Evolutionary conservation across 2,113 vertebrate genomes (phyloP).

Genomic region (Cyprinodon brontotheroides): DNA sequence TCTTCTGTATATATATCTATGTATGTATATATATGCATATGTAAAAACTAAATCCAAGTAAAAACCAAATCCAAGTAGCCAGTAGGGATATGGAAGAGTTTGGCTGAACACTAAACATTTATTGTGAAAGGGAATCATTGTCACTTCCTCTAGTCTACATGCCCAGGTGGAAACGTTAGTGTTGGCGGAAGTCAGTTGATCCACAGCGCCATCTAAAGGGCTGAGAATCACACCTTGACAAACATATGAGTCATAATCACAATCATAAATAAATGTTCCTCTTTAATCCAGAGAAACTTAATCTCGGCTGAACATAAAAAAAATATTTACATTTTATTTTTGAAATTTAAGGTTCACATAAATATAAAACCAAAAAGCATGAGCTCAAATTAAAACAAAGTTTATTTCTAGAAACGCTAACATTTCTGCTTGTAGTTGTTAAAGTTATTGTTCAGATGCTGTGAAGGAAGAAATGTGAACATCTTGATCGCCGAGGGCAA

Average conservation of each 20-base stretch:
- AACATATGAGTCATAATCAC: neutral
- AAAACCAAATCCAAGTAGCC: too few species aligned
- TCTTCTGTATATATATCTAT: too few species aligned
- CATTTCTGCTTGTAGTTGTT: neutral
- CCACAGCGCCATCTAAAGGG: neutral
- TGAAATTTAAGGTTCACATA: neutral
- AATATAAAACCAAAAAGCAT: neutral
- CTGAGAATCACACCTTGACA: neutral
- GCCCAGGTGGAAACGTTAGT: neutral
- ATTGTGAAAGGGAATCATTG: neutral
- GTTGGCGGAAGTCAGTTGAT: conserved; percentile 9
- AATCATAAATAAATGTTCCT: neutral
- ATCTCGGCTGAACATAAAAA: neutral
- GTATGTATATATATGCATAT: too few species aligned
- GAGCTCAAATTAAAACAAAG: neutral
- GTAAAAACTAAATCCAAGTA: too few species aligned
- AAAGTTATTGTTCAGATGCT: conserved; percentile 37
- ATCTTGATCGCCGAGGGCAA: conserved; percentile 52
- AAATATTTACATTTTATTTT: neutral
- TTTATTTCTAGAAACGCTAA: neutral
- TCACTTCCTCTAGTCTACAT: neutral
- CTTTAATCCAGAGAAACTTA: neutral
- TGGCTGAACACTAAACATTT: neutral
- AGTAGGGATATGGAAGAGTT: too few species aligned
- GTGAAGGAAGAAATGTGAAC: conserved; percentile 58